Percentiles rank a stretch among this genome's conserved stretches.
These are phyloP conservation scores for Atlantisia rogersi DNA, from an alignment of 2,113 vertebrate genomes.

Conservation along the genomic window DNA sequence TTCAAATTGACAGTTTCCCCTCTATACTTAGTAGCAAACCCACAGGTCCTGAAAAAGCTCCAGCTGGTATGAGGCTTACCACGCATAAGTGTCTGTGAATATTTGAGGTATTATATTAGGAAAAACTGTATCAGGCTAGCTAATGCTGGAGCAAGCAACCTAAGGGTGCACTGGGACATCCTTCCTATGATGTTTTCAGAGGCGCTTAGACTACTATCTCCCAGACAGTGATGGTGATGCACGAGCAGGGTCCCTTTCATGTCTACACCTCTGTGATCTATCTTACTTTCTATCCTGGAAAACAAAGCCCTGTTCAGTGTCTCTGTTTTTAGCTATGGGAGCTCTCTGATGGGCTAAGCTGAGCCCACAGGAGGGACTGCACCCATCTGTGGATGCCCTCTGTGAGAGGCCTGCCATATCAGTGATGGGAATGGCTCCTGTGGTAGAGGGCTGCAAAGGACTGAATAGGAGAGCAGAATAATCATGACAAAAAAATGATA, in stretches of 20 bases:
- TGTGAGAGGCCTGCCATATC: background rate
- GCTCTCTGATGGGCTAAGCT: background rate
- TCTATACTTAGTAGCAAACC: conserved; percentile 56
- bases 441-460: background rate
- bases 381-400: background rate
- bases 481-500: background rate
- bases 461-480: background rate
- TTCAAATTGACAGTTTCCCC: conserved; percentile 37
- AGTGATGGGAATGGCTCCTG: background rate
- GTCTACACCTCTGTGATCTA: background rate
- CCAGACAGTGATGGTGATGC: background rate
- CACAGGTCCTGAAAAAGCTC: conserved; percentile 45
- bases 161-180: background rate
- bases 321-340: background rate
- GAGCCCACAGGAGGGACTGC: background rate
- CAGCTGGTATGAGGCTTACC: conserved; percentile 31
- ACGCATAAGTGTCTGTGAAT: background rate
- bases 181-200: background rate
- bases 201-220: background rate
- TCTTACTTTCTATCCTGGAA: background rate
- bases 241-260: background rate
- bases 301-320: background rate
- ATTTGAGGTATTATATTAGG: conserved; percentile 27
- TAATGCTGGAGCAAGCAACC: background rate
- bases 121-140: background rate